Percentiles rank a stretch among this genome's conserved stretches.
phyloP scores from a whole-genome alignment of 2,797 vertebrate species.

The Falco naumanni region DNA sequence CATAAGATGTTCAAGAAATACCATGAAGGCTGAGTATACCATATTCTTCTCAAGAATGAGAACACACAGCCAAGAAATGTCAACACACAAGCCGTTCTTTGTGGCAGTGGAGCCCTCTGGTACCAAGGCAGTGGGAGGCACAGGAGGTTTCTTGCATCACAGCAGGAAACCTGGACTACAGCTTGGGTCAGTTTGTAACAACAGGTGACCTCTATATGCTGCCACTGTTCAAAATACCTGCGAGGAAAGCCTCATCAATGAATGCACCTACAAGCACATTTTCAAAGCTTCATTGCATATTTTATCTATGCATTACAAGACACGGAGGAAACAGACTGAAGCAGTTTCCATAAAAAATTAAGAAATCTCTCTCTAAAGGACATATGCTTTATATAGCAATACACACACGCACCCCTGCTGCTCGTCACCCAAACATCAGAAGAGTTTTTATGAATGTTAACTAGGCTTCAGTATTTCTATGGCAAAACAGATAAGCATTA shows the following conservation, averaged over 20 bases:
- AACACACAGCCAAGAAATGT: neutral
- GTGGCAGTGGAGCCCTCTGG: neutral
- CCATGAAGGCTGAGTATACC: neutral
- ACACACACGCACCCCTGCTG: constrained; percentile 8
- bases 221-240: neutral
- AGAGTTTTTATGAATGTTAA: neutral
- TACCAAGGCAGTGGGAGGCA: neutral
- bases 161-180: neutral
- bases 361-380: constrained; percentile 26
- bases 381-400: constrained; percentile 2
- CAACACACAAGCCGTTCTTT: neutral
- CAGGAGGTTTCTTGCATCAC: neutral
- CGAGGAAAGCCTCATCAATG: neutral
- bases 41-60: neutral
- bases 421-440: constrained; percentile 1
- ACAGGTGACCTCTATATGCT: neutral
- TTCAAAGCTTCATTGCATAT: neutral
- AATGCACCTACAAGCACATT: neutral
- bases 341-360: constrained; percentile 34
- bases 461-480: neutral
- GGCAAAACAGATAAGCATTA: neutral
- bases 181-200: neutral
- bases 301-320: neutral
- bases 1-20: neutral
- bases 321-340: constrained; percentile 27